phyloP scores from a whole-genome alignment of 2,888 invertebrate genomes.

The Acanthosepion esculentum region DNA sequence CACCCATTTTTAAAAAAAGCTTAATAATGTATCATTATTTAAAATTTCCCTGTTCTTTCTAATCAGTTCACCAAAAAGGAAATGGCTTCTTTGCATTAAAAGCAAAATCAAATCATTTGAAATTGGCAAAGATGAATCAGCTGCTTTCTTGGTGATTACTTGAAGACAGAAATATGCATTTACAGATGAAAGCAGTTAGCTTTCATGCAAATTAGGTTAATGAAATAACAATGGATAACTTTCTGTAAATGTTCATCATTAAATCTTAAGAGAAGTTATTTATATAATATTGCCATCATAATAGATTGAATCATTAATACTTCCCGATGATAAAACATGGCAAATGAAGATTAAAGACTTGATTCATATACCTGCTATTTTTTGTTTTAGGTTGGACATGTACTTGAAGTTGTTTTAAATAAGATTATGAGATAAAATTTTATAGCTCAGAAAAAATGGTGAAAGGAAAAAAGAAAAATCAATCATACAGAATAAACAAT shows the following conservation, averaged over 20 bases:
- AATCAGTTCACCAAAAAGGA: not conserved
- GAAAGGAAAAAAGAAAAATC: too few relatives aligned
- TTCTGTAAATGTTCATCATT: not conserved
- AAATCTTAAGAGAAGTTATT: not conserved
- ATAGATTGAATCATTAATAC: not conserved
- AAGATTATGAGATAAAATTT: too few relatives aligned
- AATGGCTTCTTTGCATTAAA: not conserved
- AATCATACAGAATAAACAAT: too few relatives aligned
- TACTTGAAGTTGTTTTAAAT: too few relatives aligned
- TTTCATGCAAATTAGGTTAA: slow-evolving; percentile 33
- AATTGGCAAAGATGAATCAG: not conserved
- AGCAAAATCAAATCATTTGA: not conserved
- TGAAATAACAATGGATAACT: not conserved
- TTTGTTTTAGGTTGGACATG: too few relatives aligned
- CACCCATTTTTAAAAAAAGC: not conserved
- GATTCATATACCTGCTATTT: too few relatives aligned
- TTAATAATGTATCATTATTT: not conserved
- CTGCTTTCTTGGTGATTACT: not conserved
- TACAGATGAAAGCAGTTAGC: not conserved
- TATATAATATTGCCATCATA: not conserved
- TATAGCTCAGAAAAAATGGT: too few relatives aligned
- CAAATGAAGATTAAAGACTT: not conserved
- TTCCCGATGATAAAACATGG: not conserved
- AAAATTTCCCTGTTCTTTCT: not conserved
- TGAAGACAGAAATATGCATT: not conserved